Evolutionary conservation across 2,113 vertebrate species (phyloP), one percentile per base, ranked within the genome.

Genomic region (Callopanchax toddi): DNA sequence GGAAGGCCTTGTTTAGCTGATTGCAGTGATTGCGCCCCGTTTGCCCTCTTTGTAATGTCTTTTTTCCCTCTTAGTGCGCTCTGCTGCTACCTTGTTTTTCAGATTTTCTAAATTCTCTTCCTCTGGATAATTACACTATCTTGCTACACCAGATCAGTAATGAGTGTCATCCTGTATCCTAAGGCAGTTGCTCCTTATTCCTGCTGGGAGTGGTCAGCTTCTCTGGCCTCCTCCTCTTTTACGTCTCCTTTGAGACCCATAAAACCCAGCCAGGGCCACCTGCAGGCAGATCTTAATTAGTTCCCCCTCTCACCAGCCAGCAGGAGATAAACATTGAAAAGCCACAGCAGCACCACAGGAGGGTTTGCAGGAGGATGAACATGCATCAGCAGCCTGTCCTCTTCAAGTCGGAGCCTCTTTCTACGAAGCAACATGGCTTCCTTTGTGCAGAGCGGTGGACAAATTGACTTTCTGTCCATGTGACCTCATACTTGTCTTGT

Each of bases 401-500:
- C 78, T 57, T 77, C 67, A 63, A 82, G 67, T 66, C 51, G 79
- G 81, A 80, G 78, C 70, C 79, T 66, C 80, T 72, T 54, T 76
- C 70, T 73, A 42, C 70, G 53, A 54, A 74, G 74, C 76, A 80
- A 87, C 83, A 37, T 62, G 78, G 64, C 56, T 0, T 68, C 79
- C 68, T 85, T 87, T 86, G 79, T 82, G 76, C 50, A n/a, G 4
- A 18, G 52, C 77, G 79, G 69, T 43, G 62, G 75, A 85, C 83
- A 89, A 87, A 90, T 89, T 88, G 81, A 83, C 81, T 81, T 87
- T 87, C 87, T 86, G 87, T 91, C 75, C 39, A 21, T 18, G 60
- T 49, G 45, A 76, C 76, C 77, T 82, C 83, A 50, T 71, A 73
- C 64, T 65, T 49, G 74, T 80, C 76, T 55, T 71, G 46, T 52